Conservation (phyloP, 2,888 invertebrate species). For the Apotomis capreana region DNA sequence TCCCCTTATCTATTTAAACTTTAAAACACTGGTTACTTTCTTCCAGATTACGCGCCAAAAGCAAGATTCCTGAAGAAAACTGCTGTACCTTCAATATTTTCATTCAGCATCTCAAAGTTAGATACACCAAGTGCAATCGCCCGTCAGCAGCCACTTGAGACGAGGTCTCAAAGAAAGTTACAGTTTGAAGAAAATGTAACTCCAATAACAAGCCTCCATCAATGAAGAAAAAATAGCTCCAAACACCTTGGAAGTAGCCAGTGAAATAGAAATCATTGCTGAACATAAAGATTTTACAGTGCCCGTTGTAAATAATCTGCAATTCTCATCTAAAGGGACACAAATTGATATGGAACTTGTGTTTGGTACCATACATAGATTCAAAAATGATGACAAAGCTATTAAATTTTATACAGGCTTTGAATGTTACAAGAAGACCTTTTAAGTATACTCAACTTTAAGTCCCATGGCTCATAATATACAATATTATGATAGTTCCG, state of each 20-base stretch:
- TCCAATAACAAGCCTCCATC: background rate
- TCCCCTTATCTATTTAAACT: background rate
- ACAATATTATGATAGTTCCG: conserved; percentile 24
- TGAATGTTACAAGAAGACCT: conserved; percentile 24
- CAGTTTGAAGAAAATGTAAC: background rate
- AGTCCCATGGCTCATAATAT: conserved; percentile 35
- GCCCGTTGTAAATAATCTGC: background rate
- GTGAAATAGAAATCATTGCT: conserved; percentile 17
- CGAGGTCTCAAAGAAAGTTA: conserved; percentile 12
- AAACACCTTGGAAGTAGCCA: conserved; percentile 1
- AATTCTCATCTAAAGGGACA: conserved; percentile 2
- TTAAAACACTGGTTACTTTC: conserved; percentile 11
- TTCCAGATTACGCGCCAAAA: conserved; percentile 15
- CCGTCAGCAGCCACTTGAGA: conserved; percentile 23
- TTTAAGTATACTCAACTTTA: conserved; percentile 34
- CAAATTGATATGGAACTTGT: conserved; percentile 18
- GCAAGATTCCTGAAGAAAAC: conserved; percentile 24
- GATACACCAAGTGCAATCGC: conserved; percentile 5
- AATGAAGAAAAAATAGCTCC: conserved; percentile 1
- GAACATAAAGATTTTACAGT: background rate
- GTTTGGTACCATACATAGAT: conserved; percentile 16
- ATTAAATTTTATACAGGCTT: conserved; percentile 32
- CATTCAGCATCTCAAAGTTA: background rate
- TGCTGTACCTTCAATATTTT: conserved; percentile 24
- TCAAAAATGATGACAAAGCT: conserved; percentile 17